Conservation (phyloP, 2,797 vertebrate species). For the Varecia variegata region DNA sequence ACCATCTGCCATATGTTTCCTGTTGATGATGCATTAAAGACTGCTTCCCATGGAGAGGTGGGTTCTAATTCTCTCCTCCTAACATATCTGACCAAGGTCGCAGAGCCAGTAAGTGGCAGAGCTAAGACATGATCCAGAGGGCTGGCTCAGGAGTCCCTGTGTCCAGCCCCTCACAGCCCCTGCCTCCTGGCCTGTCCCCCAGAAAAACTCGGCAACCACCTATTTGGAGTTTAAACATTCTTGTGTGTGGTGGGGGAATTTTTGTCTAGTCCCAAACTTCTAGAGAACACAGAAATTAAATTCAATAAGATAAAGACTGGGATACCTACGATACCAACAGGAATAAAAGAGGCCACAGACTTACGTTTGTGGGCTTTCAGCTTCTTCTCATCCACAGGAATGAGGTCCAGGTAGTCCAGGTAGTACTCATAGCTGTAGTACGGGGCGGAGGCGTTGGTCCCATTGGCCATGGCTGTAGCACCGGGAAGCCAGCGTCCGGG, state of each 20-base stretch:
- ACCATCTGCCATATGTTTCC: neutral
- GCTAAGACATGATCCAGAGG: neutral
- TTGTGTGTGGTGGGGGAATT: no score
- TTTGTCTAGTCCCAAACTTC: neutral
- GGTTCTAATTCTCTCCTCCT: neutral
- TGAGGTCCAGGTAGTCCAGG: conserved; percentile 91
- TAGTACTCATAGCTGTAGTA: conserved; percentile 91
- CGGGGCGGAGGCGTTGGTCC: conserved; percentile 79
- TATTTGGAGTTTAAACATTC: neutral
- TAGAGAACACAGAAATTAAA: neutral
- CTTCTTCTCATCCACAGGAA: conserved; percentile 91
- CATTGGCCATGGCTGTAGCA: conserved; percentile 78
- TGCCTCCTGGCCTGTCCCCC: no score
- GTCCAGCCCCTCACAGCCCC: neutral
- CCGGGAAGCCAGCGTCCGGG: neutral
- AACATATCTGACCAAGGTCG: neutral
- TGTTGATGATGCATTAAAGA: neutral
- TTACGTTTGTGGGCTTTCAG: conserved; percentile 94
- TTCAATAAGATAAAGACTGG: neutral
- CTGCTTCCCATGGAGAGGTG: neutral
- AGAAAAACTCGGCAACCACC: neutral
- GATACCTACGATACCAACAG: no score
- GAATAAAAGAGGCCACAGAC: conserved; percentile 69
- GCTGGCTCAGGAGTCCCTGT: neutral
- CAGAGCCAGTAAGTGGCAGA: neutral